A percentile compares a stretch with the other conserved stretches of the same genome.
Conservation (phyloP, 2,797 vertebrate species). For the Nyctibius grandis region DNA sequence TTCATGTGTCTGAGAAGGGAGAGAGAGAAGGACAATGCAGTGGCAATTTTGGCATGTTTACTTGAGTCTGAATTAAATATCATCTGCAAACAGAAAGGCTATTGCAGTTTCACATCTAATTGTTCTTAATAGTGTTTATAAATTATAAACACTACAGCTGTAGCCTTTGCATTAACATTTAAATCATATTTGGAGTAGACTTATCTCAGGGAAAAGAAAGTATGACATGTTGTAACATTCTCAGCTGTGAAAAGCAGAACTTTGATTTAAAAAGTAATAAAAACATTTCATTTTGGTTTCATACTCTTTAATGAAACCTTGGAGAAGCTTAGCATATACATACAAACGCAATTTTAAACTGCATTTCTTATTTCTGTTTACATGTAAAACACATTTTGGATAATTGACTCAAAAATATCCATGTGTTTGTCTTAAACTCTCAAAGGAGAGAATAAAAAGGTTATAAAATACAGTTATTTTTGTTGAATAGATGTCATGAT, state of each 20-base stretch:
- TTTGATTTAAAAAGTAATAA: not conserved
- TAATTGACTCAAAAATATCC: not conserved
- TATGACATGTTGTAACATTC: not conserved
- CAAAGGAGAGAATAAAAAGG: not conserved
- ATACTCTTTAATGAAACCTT: not conserved
- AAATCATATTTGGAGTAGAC: not conserved
- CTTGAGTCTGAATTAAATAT: not conserved
- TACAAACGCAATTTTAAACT: not conserved
- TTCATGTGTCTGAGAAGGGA: not conserved
- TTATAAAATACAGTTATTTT: not conserved
- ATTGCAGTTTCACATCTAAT: conserved; percentile 8
- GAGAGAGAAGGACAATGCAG: not conserved
- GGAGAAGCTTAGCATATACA: not conserved
- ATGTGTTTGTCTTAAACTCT: not conserved
- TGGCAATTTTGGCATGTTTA: not conserved
- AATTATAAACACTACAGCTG: conserved; percentile 20
- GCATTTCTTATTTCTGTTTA: not conserved
- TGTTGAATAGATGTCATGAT: not conserved
- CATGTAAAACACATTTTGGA: not conserved
- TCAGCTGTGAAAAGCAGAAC: not conserved
- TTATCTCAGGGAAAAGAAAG: not conserved
- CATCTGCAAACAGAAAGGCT: not conserved
- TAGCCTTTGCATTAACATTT: not conserved
- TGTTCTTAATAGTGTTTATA: conserved; percentile 38
- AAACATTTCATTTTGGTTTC: not conserved